These are phyloP conservation scores for Typhlichthys eigenmanni DNA, from an alignment of 2,797 vertebrate genomes.

Conservation along the genomic window DNA sequence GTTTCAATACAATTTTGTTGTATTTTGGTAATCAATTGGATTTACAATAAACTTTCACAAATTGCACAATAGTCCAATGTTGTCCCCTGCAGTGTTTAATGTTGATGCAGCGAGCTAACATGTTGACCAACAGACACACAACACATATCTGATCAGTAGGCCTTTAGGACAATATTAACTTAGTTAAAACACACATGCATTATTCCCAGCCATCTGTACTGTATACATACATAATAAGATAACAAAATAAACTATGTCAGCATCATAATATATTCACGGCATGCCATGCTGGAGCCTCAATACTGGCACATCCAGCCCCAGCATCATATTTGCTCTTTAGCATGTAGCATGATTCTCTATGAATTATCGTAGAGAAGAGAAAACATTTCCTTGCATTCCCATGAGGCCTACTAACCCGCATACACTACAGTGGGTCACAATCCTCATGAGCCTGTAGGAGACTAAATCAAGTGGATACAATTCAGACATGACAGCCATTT, in stretches of 20 bases:
- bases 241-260: constrained; percentile 8
- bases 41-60: too few species aligned
- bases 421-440: neutral
- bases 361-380: too few species aligned
- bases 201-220: neutral
- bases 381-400: too few species aligned
- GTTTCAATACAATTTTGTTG: too few species aligned
- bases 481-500: constrained; percentile 37
- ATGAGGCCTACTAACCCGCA: constrained; percentile 5
- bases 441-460: constrained; percentile 19
- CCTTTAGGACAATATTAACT: neutral
- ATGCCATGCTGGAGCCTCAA: neutral
- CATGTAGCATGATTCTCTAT: too few species aligned
- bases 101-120: neutral
- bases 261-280: neutral
- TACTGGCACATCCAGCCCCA: too few species aligned
- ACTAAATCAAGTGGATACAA: constrained; percentile 27
- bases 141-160: constrained; percentile 15
- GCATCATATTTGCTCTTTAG: neutral
- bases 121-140: too few species aligned
- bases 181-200: too few species aligned
- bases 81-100: neutral
- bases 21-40: too few species aligned
- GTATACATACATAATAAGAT: constrained; percentile 12
- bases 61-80: too few species aligned